Evolutionary conservation across 2,888 invertebrate genomes (phyloP), one percentile per base, ranked within the genome.

Genomic region (Bombyx huttoni): DNA sequence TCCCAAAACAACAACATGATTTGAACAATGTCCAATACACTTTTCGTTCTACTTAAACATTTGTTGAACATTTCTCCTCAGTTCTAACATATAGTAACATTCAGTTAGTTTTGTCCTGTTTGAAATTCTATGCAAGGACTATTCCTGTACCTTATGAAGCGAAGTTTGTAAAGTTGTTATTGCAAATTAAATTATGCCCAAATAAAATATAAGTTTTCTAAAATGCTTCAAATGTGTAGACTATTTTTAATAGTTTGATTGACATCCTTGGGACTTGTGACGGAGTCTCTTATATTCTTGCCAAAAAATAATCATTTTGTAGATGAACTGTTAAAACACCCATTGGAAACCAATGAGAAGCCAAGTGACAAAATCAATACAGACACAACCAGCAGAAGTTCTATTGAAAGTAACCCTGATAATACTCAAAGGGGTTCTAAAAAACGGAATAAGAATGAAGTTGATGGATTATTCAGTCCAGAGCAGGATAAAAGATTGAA

Each of bases 381-480:
- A 13, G 56, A 57, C 8, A 56, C 60, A 40, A 53, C 55, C 0
- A 57, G 56, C 33, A 51, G 52, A 1, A 66, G 68, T 51, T 70
- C 70, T 0, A 52, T 55, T 0, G 73, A 73, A 8, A 75, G 64
- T 24, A 64, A 59, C 9, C 55, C 57, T 8, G 69, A 71, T 0
- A 56, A 58, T 34, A 56, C 64, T 0, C 53, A 52, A 1, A 57
- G 67, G 33, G 61, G 61, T 0, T 74, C 83, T 0, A 84, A 82
- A 62, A 88, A 88, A 65, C 76, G 88, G 0, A 79, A 72, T 58
- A 86, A 86, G 59, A 68, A 84, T 62, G 85, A 86, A 54, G 79
- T 86, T 48, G 87, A 87, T 0, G 85, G 73, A 12, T 65, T 81
- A 50, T 68, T 58, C 0, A 87, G 86, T 52, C 87, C 88, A 0